These are phyloP conservation scores for Hipparchia sbordonii DNA, from an alignment of 2,888 invertebrate species.

Conservation along the genomic window DNA sequence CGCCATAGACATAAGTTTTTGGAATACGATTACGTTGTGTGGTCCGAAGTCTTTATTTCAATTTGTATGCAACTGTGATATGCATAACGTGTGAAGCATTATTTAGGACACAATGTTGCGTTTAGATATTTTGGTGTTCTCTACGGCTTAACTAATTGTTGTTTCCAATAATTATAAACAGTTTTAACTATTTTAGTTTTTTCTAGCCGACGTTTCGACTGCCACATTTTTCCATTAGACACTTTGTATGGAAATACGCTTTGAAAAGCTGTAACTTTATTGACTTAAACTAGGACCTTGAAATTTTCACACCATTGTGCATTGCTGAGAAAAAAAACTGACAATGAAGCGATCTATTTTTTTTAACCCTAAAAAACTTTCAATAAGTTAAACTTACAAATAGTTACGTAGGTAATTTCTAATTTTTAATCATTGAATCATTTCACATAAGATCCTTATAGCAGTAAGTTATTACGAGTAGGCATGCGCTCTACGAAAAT, in stretches of 20 bases:
- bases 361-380: neutral
- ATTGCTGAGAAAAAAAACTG: no score
- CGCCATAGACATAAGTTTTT: no score
- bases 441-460: neutral
- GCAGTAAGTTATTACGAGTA: no score
- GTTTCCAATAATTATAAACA: neutral
- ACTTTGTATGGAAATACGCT: no score
- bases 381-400: no score
- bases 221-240: no score
- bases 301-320: no score
- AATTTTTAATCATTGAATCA: no score
- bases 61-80: constrained; percentile 55
- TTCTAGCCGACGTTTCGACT: neutral
- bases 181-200: neutral
- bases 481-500: neutral
- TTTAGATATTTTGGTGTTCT: constrained; percentile 26
- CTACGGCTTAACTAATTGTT: neutral
- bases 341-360: no score
- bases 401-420: no score
- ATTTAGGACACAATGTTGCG: constrained; percentile 33
- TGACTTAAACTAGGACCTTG: no score
- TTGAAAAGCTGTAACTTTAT: no score
- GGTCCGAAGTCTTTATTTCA: constrained; percentile 2
- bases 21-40: neutral
- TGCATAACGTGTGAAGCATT: constrained; percentile 44